Evolutionary conservation across 2,888 invertebrate species (phyloP), one percentile per base, ranked within the genome.

Genomic region (Eretmocerus hayati): DNA sequence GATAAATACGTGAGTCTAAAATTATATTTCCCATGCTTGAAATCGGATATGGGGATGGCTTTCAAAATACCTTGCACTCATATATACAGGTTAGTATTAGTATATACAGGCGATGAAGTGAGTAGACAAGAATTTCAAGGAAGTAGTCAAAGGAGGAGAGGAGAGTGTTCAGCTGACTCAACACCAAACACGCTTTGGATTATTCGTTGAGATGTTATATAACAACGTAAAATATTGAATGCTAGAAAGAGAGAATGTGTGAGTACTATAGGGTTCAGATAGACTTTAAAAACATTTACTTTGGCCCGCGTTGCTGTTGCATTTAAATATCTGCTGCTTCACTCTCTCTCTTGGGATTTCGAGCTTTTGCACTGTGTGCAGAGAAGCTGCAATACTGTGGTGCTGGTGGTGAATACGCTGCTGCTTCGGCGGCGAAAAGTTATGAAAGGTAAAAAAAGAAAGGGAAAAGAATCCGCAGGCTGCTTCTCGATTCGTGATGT

Each of bases 391-490:
- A 15, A n/a, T n/a, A n/a, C n/a, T n/a, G 36, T 19, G 19, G 20
- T 5, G 26, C 26, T 9, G 37, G 20, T 15, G 33, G 15, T 13
- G 33, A 33, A 30, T 6, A 11, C 8, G 26, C 15, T 2, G n/a
- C 19, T 2, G 19, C 37, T 19, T n/a, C 21, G 22, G 33, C 15
- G 22, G 13, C 37, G 15, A 40, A 45, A 46, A 46, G 40, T 46
- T 46, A 46, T 40, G 46, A 46, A 46, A 46, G 46, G 22, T 21
- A 26, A 26, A 26, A 26, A 26, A 11, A 26, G 26, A 11, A 26
- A 26, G 26, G 8, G 26, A 26, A 16, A 36, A 37, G 37, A 20
- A 37, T 18, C 20, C 18, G 37, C 37, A 16, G 13, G 16, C 33
- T 33, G 33, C 16, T 15, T 16, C 33, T 13, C 4, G 19, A 8